Evolutionary conservation across 2,888 invertebrate species (phyloP).

Genomic region (Furcula furcula): DNA sequence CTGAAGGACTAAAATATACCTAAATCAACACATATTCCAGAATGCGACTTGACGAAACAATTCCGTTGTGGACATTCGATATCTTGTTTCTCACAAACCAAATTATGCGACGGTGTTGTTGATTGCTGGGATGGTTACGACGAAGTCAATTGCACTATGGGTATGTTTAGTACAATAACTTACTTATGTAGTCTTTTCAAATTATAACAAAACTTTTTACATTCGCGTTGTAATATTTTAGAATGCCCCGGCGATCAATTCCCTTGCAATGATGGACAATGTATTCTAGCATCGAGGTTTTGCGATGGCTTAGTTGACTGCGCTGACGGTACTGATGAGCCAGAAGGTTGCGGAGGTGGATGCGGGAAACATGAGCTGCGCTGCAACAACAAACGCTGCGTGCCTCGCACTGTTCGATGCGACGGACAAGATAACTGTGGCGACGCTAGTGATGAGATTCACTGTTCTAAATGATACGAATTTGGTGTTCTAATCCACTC

Average conservation of each 20-base stretch:
- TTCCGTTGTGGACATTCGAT: conserved; percentile 88
- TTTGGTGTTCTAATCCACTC: too few relatives aligned
- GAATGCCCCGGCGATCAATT: conserved; percentile 73
- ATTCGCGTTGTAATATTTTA: conserved; percentile 34
- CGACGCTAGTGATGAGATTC: conserved; percentile 86
- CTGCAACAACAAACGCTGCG: conserved; percentile 82
- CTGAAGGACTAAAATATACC: conserved; percentile 1
- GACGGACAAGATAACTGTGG: conserved; percentile 85
- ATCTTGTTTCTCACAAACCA: conserved; percentile 86
- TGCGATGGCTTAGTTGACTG: conserved; percentile 88
- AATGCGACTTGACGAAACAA: conserved; percentile 84
- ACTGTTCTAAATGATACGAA: conserved; percentile 54
- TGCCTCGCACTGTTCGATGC: conserved; percentile 82
- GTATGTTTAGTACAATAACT: conserved; percentile 55
- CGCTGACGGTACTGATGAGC: conserved; percentile 86
- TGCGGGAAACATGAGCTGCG: conserved; percentile 78
- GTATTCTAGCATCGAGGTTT: conserved; percentile 83
- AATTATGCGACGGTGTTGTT: conserved; percentile 86
- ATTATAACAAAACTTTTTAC: too few relatives aligned
- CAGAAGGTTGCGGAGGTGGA: conserved; percentile 74
- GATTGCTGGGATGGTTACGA: conserved; percentile 91
- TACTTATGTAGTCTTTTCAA: conserved; percentile 33
- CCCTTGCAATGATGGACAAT: conserved; percentile 84
- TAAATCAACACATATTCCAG: conserved; percentile 65
- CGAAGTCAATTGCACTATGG: conserved; percentile 86